These are phyloP conservation scores for Rhingia rostrata DNA, from an alignment of 2,888 invertebrate genomes.

Conservation along the genomic window DNA sequence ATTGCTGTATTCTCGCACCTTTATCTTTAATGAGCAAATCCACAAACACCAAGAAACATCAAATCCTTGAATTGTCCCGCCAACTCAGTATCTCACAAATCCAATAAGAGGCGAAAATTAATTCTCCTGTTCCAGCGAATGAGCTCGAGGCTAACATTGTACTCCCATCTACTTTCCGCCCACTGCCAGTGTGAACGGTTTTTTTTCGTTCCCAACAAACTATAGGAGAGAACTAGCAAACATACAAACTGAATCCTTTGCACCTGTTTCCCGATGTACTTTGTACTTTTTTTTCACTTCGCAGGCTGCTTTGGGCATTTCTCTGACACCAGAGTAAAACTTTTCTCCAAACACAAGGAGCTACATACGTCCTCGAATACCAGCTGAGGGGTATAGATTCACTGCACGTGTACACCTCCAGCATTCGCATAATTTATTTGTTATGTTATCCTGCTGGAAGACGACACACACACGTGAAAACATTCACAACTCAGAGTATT, in stretches of 20 bases:
- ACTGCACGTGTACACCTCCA: slow-evolving; percentile 48
- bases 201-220: slow-evolving; percentile 22
- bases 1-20: too few species aligned
- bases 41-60: too few species aligned
- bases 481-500: not conserved
- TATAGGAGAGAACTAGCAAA: slow-evolving; percentile 1
- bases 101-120: slow-evolving; percentile 39
- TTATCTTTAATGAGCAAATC: too few species aligned
- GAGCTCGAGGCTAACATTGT: slow-evolving; percentile 31
- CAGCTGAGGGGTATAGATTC: slow-evolving; percentile 28
- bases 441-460: slow-evolving; percentile 50
- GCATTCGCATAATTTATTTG: slow-evolving; percentile 68
- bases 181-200: slow-evolving; percentile 3
- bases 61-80: too few species aligned
- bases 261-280: slow-evolving; percentile 64
- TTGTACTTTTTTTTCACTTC: slow-evolving; percentile 39
- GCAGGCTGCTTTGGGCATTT: slow-evolving; percentile 52
- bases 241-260: slow-evolving; percentile 52
- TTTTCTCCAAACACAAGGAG: slow-evolving; percentile 19
- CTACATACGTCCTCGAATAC: not conserved
- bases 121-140: slow-evolving; percentile 60
- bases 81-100: not conserved
- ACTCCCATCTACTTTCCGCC: not conserved
- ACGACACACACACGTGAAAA: slow-evolving; percentile 7
- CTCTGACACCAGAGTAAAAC: slow-evolving; percentile 56